Base-by-base conservation (phyloP, 2,888 invertebrate genomes). In the Odiellus spinosus region DNA sequence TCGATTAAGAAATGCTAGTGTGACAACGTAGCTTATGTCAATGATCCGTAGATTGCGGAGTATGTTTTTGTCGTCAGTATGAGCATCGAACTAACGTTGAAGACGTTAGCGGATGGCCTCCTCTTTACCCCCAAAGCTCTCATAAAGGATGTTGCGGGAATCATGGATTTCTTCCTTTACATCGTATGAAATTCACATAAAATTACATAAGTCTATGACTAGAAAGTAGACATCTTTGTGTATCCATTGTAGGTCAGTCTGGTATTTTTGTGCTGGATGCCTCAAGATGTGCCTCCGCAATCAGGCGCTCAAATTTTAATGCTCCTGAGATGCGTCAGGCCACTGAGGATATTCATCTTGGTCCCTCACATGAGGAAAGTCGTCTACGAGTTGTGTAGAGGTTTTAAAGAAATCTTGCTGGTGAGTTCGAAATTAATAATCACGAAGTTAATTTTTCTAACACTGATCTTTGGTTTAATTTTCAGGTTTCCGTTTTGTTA, bases 291-390 rank as follows among this genome's bases (percentile, higher is more conserved):
- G 38, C 84, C 88, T 42, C 86, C 90, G 17, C 90, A 90, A 66
- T 93, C 93, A 5, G 77, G 81, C 1, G 90, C 91, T 6, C 96
- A 98, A 67, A 73, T 93, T 50, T 69, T 99, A 44, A 90, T 98
- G 87, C 90, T 99, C 54, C 71, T 96, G 56, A 78, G 98, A 46
- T 96, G 96, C 67, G 80, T 98, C 55, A 76, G 98, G 10, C 98
- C 98, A 2, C 71, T 99, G 50, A 70, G 98, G 46, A 98, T 99
- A 59, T 98, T 98, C 68, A 93, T 93, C 21, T 73, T 96, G 46
- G 95, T 99, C 26, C 98, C 98, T 44, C 98, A 98, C 66, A 98
- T 99, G 90, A 76, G 96, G 55, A 90, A 95, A 70, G 96, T 99
- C 17, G 98, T 99, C 46, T 95, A 91, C 66, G 98, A 99, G 64